Evolutionary conservation across 2,797 vertebrate species (phyloP).

Genomic region (Catostomus latipinnis): DNA sequence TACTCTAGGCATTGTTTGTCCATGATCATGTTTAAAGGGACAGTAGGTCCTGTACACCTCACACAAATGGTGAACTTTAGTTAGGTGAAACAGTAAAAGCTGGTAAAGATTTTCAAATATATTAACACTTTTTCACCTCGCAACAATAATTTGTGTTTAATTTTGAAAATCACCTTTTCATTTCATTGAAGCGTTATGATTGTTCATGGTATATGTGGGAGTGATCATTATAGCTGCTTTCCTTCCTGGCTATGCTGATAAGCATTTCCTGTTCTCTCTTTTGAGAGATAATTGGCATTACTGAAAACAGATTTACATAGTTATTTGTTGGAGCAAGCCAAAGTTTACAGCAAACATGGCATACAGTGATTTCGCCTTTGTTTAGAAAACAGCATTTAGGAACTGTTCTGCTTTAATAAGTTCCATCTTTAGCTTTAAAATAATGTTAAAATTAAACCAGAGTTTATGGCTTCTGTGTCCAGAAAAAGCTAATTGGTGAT

Average conservation of each 20-base stretch:
- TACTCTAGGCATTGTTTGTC: conserved; percentile 31
- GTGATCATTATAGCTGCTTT: background rate
- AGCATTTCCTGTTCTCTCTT: conserved; percentile 36
- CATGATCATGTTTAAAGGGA: conserved; percentile 36
- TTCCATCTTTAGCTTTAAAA: background rate
- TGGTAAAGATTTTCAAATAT: no score
- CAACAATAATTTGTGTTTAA: background rate
- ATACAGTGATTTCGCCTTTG: background rate
- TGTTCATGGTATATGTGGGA: conserved; percentile 4
- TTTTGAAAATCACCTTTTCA: background rate
- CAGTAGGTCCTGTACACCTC: background rate
- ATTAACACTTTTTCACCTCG: no score
- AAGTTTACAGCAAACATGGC: conserved; percentile 23
- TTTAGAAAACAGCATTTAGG: background rate
- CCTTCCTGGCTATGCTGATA: conserved; percentile 31
- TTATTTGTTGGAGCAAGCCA: conserved; percentile 27
- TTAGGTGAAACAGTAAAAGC: background rate
- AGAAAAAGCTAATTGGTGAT: background rate
- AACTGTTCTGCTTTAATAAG: background rate
- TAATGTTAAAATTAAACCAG: background rate
- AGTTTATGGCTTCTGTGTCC: background rate
- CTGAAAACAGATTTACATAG: conserved; percentile 42
- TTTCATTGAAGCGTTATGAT: background rate
- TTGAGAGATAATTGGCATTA: conserved; percentile 40
- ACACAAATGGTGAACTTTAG: background rate